These are phyloP conservation scores for Lasioglossum villosulum DNA, from an alignment of 2,888 invertebrate species.

Conservation along the genomic window DNA sequence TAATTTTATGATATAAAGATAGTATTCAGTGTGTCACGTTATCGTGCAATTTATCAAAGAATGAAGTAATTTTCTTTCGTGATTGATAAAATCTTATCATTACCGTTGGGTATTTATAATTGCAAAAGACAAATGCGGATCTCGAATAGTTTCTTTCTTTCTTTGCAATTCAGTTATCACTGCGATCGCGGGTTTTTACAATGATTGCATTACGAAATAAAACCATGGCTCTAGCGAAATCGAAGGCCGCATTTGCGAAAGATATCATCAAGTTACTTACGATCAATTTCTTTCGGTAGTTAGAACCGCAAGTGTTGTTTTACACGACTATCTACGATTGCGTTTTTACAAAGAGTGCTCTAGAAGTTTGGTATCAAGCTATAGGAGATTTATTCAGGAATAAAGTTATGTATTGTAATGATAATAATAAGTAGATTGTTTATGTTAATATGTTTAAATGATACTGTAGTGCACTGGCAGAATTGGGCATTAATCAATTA, in stretches of 20 bases:
- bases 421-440: not conserved
- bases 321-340: not conserved
- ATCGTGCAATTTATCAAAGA: not conserved
- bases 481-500: no score
- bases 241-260: conserved; percentile 23
- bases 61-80: not conserved
- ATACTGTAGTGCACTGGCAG: no score
- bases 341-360: not conserved
- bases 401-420: not conserved
- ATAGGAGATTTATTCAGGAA: not conserved
- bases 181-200: not conserved
- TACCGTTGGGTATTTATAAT: not conserved
- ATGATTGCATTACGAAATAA: not conserved
- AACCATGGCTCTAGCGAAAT: not conserved
- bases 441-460: no score
- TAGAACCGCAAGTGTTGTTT: conserved; percentile 32
- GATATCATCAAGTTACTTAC: conserved; percentile 24
- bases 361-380: not conserved
- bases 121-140: not conserved
- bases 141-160: not conserved
- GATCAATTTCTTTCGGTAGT: conserved; percentile 11
- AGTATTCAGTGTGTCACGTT: not conserved
- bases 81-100: not conserved
- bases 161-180: not conserved
- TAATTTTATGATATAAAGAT: no score